Evolutionary conservation across 2,113 vertebrate genomes (phyloP), one percentile per base, ranked within the genome.

Genomic region (Cyprinus carpio): DNA sequence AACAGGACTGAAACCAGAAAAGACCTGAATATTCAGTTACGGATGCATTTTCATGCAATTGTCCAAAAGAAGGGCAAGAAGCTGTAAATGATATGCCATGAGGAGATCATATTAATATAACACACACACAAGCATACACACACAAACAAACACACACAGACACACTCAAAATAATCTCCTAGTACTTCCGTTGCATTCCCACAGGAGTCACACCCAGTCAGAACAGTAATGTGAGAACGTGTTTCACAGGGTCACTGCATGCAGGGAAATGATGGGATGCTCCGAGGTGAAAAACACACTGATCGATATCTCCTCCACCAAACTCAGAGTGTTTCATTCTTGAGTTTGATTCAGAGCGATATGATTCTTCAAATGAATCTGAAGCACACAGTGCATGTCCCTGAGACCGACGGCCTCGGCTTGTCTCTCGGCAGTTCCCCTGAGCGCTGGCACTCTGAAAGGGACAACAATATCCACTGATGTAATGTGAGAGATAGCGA

Each of bases 401-500:
- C 75, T 64, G 83, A 85, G 62, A 46, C 23, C 82, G 83, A 77
- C 67, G 88, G 90, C 72, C 37, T 88, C 75, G 8, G 40, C 8
- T n/a, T 40, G 40, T 40, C 40, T 9, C 40, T 9, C 40, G 43
- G 87, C 25, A 49, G 60, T 27, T 56, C 12, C 16, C 12, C n/a
- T 34, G 71, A 29, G 54, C 11, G 93, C 91, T 86, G 86, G 91
- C 90, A 89, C 93, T 94, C 93, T 94, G 94, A 96, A 96, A 95
- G 93, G 94, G 94, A 92, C 94, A 91, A 94, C 96, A 96, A 97
- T 97, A 97, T 96, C 96, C 96, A 94, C 96, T 95, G 96, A 96
- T 97, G 96, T 97, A 96, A 97, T 96, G 94, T 93, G 95, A 92
- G 90, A 95, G 97, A 98, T 99, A 96, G 96, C 94, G 94, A 98